phyloP scores from a whole-genome alignment of 1,140 invertebrate genomes.

The Leptopilina boulardi region DNA sequence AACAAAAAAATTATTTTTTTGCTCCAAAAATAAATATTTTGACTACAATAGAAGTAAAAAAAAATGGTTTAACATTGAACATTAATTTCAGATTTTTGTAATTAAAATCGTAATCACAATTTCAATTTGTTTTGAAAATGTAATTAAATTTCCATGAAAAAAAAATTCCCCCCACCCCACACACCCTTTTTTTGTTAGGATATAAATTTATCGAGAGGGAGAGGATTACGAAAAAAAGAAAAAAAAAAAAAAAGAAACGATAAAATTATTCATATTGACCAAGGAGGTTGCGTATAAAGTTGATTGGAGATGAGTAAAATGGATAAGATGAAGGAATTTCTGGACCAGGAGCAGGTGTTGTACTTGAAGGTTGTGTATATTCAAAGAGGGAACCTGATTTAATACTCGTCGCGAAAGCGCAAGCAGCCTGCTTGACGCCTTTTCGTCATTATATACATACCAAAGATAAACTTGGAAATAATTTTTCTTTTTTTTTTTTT shows the following conservation, averaged over 20 bases:
- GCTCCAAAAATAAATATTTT: no score
- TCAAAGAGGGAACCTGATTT: slow-evolving; percentile 53
- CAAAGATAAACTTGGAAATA: not conserved
- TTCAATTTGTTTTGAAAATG: not conserved
- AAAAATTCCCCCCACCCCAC: not conserved
- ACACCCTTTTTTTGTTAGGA: no score
- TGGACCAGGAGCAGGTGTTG: slow-evolving; percentile 52
- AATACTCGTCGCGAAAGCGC: slow-evolving; percentile 32
- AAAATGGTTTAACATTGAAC: no score
- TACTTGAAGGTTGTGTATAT: slow-evolving; percentile 50
- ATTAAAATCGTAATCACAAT: not conserved
- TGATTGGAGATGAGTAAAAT: slow-evolving; percentile 57
- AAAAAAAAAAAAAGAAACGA: no score
- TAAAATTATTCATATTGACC: slow-evolving; percentile 58
- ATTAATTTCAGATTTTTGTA: not conserved
- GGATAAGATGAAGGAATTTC: slow-evolving; percentile 60
- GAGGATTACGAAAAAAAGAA: no score
- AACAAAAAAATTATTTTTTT: no score
- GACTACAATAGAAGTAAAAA: no score
- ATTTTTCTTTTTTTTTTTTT: not conserved
- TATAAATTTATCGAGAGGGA: not conserved
- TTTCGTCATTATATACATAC: slow-evolving; percentile 44
- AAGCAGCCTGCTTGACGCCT: slow-evolving; percentile 57
- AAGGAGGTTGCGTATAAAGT: slow-evolving; percentile 57
- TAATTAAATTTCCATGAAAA: not conserved